A percentile compares a stretch with the other conserved stretches of the same genome.
These are phyloP conservation scores for Gallinago solitaria DNA, from an alignment of 2,797 vertebrate species.

Conservation along the genomic window DNA sequence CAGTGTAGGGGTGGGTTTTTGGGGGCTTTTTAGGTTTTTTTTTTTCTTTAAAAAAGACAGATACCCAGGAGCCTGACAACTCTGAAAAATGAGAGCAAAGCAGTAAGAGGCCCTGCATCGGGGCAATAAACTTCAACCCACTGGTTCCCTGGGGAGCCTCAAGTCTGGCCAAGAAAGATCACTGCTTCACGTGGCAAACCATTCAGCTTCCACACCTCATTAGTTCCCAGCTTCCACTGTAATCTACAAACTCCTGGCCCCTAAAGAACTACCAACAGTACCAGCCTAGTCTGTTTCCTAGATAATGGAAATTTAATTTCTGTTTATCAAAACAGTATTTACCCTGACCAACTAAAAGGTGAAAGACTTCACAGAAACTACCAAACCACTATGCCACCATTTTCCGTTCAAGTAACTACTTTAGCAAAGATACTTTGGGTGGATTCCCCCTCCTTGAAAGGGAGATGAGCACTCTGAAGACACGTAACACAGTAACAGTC, in stretches of 20 bases:
- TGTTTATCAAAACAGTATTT: background rate
- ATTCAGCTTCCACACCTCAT: background rate
- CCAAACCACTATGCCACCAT: background rate
- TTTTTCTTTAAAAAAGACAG: background rate
- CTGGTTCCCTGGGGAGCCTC: background rate
- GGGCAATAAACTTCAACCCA: background rate
- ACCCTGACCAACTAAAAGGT: background rate
- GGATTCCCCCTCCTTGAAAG: background rate
- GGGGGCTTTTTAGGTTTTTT: background rate
- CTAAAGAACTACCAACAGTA: background rate
- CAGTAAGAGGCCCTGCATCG: background rate
- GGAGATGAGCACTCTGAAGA: background rate
- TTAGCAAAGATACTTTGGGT: background rate
- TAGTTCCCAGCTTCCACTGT: background rate
- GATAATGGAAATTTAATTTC: background rate
- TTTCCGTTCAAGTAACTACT: background rate
- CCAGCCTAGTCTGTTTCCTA: background rate
- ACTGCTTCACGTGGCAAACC: background rate
- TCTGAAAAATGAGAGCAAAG: background rate
- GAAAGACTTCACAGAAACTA: background rate
- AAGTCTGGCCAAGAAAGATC: background rate
- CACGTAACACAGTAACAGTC: background rate
- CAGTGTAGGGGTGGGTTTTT: background rate
- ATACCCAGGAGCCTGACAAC: background rate
- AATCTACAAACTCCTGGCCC: background rate